Conservation (phyloP, 92 coral and sea anemone genomes). For the Palythoa grandis region DNA sequence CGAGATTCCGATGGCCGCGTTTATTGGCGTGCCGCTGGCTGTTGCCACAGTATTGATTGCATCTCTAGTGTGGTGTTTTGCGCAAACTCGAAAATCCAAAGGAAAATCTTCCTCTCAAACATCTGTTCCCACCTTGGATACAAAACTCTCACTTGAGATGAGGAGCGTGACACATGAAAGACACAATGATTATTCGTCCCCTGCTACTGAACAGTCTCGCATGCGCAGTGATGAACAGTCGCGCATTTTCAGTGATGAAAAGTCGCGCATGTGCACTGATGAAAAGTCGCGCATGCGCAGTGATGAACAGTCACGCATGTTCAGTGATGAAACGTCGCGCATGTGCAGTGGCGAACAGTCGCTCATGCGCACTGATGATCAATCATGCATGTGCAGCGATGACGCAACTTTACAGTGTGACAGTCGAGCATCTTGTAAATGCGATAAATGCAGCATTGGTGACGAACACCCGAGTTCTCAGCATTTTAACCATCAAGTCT, state of each 20-base stretch:
- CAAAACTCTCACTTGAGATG: conserved; percentile 28
- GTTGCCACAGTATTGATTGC: conserved; percentile 71
- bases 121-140: background rate
- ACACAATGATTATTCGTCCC: background rate
- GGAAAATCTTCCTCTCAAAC: background rate
- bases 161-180: background rate
- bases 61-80: conserved; percentile 84
- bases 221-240: conserved; percentile 10
- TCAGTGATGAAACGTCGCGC: conserved; percentile 1
- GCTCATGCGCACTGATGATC: background rate
- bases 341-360: conserved; percentile 8
- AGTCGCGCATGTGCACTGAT: background rate
- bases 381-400: background rate
- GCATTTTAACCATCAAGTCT: background rate
- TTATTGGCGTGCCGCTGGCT: conserved; percentile 80
- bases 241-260: conserved; percentile 3
- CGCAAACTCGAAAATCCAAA: conserved; percentile 52
- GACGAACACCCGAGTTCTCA: background rate
- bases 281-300: background rate
- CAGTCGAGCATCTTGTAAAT: background rate
- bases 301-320: conserved; percentile 10
- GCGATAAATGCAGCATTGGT: background rate
- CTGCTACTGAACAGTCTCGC: conserved; percentile 5
- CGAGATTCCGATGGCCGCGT: conserved; percentile 78
- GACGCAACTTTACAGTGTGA: background rate